Base-by-base conservation (phyloP, 2,888 invertebrate genomes). In the Phragmatobia fuliginosa region DNA sequence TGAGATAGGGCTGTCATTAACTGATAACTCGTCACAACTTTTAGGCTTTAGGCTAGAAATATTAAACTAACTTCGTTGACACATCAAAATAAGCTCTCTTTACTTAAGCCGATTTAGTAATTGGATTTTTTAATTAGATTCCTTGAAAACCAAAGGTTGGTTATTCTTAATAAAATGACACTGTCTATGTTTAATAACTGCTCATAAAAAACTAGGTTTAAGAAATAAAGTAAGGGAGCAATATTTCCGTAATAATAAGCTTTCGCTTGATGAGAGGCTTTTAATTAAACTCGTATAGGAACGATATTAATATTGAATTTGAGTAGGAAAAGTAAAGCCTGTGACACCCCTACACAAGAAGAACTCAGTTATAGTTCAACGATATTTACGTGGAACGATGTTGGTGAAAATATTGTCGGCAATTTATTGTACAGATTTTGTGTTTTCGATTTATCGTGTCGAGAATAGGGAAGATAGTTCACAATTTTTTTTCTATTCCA, bases 391-490 rank as follows among this genome's bases (percentile, higher is more conserved):
- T 63, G 75, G 67, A 82, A 82, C 77, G 76, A 76, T 81, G 79
- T 80, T 79, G 81, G 80, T 80, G 84, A 83, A 83, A 83, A 83
- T 84, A 83, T 83, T 80, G 83, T 81, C 72, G 75, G 74, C 80
- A 78, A 82, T 82, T 82, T 82, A 83, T 79, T 79, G 79, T 79
- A 73, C 75, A 77, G 79, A 73, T 80, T 83, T 70, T 79, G 73
- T 77, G 72, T 73, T 75, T 72, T 78, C 74, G 81, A 81, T 83
- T 83, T 83, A 83, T 83, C 72, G 70, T 69, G 62, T 68, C 45
- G 66, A 69, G 68, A 70, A 74, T 74, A 73, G 73, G 68, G 71
- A 61, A 41, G 31, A 25, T 32, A 66, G 16, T 25, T 63, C n/a
- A 33, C 21, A 64, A 25, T 56, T 64, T 32, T 63, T 31, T 33